Conservation (phyloP, 2,888 invertebrate species). For the Zhuqinia jingwanae region DNA sequence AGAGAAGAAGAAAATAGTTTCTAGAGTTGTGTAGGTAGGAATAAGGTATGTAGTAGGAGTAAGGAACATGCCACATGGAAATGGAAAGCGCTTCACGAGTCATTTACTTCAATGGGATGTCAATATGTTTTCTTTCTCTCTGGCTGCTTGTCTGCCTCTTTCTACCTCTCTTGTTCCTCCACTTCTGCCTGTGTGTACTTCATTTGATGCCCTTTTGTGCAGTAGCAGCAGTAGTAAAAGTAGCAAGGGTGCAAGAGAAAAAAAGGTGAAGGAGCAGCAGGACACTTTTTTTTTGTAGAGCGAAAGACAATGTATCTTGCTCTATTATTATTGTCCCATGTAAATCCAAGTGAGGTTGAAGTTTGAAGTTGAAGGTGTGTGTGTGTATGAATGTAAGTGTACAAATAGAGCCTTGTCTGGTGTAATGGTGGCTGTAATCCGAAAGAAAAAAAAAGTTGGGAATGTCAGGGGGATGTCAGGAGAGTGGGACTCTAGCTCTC, state of each 20-base stretch:
- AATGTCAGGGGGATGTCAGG: slow-evolving; percentile 50
- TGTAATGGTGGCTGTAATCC: slow-evolving; percentile 44
- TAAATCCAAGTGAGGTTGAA: slow-evolving; percentile 24
- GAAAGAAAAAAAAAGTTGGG: slow-evolving; percentile 52
- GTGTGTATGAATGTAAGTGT: not conserved
- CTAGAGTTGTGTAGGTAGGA: not conserved
- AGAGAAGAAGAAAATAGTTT: not conserved
- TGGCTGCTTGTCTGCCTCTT: not conserved
- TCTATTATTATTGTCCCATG: slow-evolving; percentile 33
- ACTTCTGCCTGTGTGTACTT: too few relatives aligned
- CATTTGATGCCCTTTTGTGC: slow-evolving; percentile 36
- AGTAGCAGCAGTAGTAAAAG: too few relatives aligned
- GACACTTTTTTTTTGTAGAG: too few relatives aligned
- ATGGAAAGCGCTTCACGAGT: slow-evolving; percentile 70
- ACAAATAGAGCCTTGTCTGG: slow-evolving; percentile 26
- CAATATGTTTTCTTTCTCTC: slow-evolving; percentile 62
- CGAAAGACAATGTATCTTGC: slow-evolving; percentile 47
- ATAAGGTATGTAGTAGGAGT: not conserved
- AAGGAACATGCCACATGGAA: slow-evolving; percentile 53
- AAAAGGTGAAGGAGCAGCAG: not conserved
- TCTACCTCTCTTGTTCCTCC: not conserved
- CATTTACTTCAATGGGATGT: slow-evolving; percentile 72
- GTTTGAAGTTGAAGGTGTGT: not conserved
- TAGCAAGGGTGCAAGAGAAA: not conserved
- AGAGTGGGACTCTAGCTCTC: not conserved